These are phyloP conservation scores for Hemithea aestivaria DNA, from an alignment of 2,888 invertebrate genomes.

Conservation along the genomic window DNA sequence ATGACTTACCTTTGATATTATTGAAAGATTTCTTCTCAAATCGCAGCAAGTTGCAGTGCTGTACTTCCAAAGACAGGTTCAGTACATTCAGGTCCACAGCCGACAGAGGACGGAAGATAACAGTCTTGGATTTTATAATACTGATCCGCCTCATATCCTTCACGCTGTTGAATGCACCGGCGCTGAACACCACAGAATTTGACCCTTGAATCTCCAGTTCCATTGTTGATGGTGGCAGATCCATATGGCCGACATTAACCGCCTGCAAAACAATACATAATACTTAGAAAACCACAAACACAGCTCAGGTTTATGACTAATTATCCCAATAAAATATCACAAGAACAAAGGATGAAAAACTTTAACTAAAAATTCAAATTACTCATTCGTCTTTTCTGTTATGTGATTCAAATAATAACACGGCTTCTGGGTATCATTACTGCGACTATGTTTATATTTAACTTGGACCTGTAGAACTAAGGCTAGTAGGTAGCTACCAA, in stretches of 20 bases:
- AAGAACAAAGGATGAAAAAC: constrained; percentile 9
- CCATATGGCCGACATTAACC: constrained; percentile 65
- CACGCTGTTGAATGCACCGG: constrained; percentile 77
- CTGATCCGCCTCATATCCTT: constrained; percentile 76
- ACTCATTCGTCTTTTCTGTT: constrained; percentile 16
- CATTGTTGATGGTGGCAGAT: constrained; percentile 78
- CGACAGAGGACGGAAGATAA: constrained; percentile 79
- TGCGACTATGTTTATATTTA: constrained; percentile 21
- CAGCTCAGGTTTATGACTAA: constrained; percentile 2
- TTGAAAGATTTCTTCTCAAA: constrained; percentile 82
- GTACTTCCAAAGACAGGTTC: constrained; percentile 80
- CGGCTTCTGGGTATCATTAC: constrained; percentile 1
- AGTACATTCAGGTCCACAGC: constrained; percentile 80
- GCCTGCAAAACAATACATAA: constrained; percentile 55
- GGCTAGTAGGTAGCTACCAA: not conserved
- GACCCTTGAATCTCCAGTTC: constrained; percentile 80
- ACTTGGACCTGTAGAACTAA: constrained; percentile 15
- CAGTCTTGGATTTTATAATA: constrained; percentile 69
- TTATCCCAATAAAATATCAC: constrained; percentile 1
- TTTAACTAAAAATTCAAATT: constrained; percentile 8
- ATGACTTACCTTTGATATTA: constrained; percentile 73
- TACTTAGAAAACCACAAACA: too few relatives aligned
- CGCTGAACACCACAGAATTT: constrained; percentile 72
- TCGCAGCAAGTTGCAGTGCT: constrained; percentile 77
- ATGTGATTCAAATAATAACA: constrained; percentile 12